Evolutionary conservation across 2,888 invertebrate species (phyloP).

Genomic region (Junonia oenone): DNA sequence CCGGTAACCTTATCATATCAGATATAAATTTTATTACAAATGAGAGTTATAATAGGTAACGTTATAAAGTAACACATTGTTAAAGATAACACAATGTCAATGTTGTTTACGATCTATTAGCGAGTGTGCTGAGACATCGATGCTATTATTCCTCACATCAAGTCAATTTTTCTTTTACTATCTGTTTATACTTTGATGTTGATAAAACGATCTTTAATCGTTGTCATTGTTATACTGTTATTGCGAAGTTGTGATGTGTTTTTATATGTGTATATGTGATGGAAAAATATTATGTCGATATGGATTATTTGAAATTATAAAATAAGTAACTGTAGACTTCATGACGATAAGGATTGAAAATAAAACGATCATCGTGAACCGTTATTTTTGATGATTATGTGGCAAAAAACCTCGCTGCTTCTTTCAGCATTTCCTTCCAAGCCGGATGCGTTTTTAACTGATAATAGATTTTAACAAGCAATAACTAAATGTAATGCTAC

Average conservation of each 20-base stretch:
- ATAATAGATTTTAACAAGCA: no score
- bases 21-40: no score
- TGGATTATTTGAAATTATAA: no score
- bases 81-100: conserved; percentile 5
- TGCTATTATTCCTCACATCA: conserved; percentile 12
- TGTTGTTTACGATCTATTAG: neutral
- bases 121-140: conserved; percentile 2
- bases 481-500: no score
- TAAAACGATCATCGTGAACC: neutral
- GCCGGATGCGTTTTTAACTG: no score
- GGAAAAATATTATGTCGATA: no score
- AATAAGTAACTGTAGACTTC: no score
- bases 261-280: no score
- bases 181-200: conserved; percentile 2
- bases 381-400: neutral
- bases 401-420: neutral
- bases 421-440: no score
- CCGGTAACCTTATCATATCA: no score
- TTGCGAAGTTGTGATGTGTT: no score
- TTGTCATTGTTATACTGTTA: neutral
- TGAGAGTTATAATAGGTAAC: neutral
- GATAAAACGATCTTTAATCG: neutral
- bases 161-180: conserved; percentile 17
- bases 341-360: no score
- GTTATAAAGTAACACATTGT: neutral